A percentile compares a stretch with the other conserved stretches of the same genome.
phyloP scores from a whole-genome alignment of 1,140 invertebrate genomes.

The Sipha flava region DNA sequence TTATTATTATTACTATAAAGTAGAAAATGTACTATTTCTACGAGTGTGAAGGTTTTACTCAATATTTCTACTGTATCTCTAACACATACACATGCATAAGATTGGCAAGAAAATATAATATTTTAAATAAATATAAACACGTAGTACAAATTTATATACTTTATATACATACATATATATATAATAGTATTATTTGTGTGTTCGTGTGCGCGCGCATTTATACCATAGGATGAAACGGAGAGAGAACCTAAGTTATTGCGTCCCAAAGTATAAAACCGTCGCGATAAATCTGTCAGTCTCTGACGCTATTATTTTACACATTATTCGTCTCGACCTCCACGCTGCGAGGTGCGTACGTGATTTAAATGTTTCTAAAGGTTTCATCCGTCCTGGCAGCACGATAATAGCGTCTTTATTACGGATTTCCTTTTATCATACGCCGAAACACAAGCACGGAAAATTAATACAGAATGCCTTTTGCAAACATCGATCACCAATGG shows the following conservation, averaged over 20 bases:
- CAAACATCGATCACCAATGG: no score
- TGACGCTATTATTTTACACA: neutral
- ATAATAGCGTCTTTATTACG: neutral
- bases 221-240: neutral
- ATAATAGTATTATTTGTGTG: neutral
- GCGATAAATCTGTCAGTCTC: slow-evolving; percentile 26
- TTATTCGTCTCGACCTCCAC: neutral
- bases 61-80: no score
- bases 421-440: no score
- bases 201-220: neutral
- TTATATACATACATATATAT: neutral
- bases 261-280: slow-evolving; percentile 19
- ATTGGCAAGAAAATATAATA: neutral
- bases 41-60: no score
- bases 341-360: neutral
- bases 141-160: neutral
- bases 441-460: no score
- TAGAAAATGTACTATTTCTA: no score
- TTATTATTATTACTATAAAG: no score
- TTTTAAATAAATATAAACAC: neutral
- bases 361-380: neutral
- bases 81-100: neutral
- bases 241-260: slow-evolving; percentile 15
- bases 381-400: no score
- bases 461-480: no score